Evolutionary conservation across 2,888 invertebrate genomes (phyloP).

Genomic region (Torymus tubicola): DNA sequence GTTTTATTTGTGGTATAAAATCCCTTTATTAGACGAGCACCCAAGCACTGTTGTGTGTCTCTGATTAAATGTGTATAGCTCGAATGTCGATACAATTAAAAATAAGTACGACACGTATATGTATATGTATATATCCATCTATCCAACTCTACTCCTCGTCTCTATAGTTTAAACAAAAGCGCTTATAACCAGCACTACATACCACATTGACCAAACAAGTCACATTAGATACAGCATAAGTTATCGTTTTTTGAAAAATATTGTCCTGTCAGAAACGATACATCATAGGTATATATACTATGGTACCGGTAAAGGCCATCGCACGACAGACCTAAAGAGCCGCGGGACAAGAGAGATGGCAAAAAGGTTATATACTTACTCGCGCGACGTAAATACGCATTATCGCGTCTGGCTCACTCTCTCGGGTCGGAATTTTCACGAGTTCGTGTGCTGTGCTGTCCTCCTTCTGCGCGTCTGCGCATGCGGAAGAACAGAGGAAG

Average conservation of each 20-base stretch:
- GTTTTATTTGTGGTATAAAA: no score
- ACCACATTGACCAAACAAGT: no score
- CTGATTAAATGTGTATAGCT: no score
- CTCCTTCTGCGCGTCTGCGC: neutral
- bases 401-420: constrained; percentile 38
- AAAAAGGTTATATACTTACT: neutral
- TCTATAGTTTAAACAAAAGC: no score
- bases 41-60: no score
- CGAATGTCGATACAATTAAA: constrained; percentile 25
- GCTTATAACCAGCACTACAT: no score
- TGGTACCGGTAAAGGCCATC: neutral
- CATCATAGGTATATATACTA: no score
- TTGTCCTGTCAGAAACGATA: no score
- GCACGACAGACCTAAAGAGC: neutral
- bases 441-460: constrained; percentile 23
- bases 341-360: neutral
- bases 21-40: no score
- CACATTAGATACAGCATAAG: no score
- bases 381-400: constrained; percentile 49
- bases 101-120: constrained; percentile 27
- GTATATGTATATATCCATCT: neutral
- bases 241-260: no score
- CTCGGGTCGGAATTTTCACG: constrained; percentile 42
- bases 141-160: no score
- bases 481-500: neutral